phyloP scores from a whole-genome alignment of 2,113 vertebrate genomes.

The Pelodiscus sinensis region DNA sequence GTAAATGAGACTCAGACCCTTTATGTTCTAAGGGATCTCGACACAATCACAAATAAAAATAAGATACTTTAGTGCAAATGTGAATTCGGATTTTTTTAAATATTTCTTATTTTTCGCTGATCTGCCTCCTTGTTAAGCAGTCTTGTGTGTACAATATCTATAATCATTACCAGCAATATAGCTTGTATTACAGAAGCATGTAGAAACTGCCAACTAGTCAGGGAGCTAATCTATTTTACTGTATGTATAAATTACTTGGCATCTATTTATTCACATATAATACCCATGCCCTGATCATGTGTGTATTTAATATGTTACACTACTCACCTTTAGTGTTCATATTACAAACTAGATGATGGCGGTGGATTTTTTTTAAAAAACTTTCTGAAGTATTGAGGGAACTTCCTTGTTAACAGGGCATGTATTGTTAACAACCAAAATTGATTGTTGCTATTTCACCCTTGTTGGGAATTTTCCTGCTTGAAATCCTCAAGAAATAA shows the following conservation, averaged over 20 bases:
- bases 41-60: background rate
- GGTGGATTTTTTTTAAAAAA: background rate
- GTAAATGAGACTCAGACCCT: too few relatives aligned
- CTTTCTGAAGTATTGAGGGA: background rate
- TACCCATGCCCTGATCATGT: background rate
- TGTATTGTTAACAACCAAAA: background rate
- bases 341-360: fast-evolving
- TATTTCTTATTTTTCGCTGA: background rate
- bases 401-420: background rate
- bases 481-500: background rate
- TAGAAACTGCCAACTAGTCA: background rate
- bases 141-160: too few relatives aligned
- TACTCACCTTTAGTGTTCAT: background rate
- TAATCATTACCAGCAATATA: too few relatives aligned
- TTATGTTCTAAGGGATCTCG: too few relatives aligned
- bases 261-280: background rate
- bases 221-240: background rate
- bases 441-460: background rate
- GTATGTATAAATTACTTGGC: background rate
- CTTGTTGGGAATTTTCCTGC: background rate
- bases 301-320: background rate
- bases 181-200: too few relatives aligned
- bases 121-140: too few relatives aligned
- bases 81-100: background rate
- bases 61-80: background rate